Percentiles rank a stretch among this genome's conserved stretches.
phyloP scores from a whole-genome alignment of 92 coral and sea anemone genomes.

The Palythoa caribaeorum region DNA sequence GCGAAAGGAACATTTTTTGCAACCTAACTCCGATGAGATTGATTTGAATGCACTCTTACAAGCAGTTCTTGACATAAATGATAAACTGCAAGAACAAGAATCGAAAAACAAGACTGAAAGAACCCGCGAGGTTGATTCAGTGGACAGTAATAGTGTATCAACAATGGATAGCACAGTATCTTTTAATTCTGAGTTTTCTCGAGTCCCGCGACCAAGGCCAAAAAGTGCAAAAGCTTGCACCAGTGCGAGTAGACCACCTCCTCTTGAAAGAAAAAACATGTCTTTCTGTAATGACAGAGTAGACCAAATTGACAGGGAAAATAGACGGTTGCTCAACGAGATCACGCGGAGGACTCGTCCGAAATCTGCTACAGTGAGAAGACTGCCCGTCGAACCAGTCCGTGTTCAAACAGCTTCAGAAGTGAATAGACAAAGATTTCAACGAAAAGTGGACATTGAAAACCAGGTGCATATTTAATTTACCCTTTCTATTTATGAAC shows the following conservation, averaged over 20 bases:
- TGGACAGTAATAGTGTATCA: conserved; percentile 49
- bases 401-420: conserved; percentile 92
- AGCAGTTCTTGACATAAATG: conserved; percentile 98
- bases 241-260: conserved; percentile 61
- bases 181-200: conserved; percentile 61
- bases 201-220: conserved; percentile 74
- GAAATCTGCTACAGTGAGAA: conserved; percentile 70
- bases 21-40: conserved; percentile 95
- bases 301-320: conserved; percentile 92
- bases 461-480: conserved; percentile 76
- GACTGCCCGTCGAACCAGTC: conserved; percentile 75
- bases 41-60: conserved; percentile 87
- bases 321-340: conserved; percentile 87
- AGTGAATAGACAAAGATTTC: conserved; percentile 93
- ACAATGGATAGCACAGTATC: conserved; percentile 44
- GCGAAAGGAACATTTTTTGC: conserved; percentile 86
- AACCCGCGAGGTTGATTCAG: not conserved
- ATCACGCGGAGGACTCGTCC: conserved; percentile 76
- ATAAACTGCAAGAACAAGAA: conserved; percentile 72
- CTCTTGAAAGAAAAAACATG: conserved; percentile 88
- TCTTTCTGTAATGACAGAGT: conserved; percentile 90
- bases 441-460: conserved; percentile 88
- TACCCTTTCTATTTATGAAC: not conserved
- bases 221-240: conserved; percentile 68
- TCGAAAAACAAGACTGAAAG: conserved; percentile 36